Evolutionary conservation across 2,797 vertebrate species (phyloP).

Genomic region (Octomys mimax): DNA sequence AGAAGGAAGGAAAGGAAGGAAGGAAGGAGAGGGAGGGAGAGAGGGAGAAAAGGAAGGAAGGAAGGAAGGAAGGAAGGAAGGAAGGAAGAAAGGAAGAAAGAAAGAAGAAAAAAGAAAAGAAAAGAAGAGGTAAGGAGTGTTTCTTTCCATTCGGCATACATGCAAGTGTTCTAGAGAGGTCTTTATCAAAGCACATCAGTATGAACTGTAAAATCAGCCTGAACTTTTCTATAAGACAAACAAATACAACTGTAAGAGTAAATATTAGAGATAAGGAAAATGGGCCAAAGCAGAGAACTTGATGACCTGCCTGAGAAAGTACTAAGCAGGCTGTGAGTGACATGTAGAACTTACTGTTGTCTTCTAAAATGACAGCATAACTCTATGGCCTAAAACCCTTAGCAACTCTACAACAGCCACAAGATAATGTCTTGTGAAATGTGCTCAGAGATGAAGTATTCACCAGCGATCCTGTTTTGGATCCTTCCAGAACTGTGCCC

Average conservation of each 20-base stretch:
- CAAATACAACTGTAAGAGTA: neutral
- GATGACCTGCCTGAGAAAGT: neutral
- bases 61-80: neutral
- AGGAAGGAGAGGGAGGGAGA: neutral
- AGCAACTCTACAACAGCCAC: neutral
- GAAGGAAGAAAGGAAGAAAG: neutral
- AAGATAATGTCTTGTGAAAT: neutral
- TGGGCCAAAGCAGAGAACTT: neutral
- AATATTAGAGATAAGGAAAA: neutral
- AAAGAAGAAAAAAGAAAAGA: no score
- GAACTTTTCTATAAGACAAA: neutral
- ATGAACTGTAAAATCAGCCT: neutral
- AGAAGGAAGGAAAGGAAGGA: neutral
- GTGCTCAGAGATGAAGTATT: neutral
- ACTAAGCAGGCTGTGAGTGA: neutral
- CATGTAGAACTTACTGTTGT: neutral
- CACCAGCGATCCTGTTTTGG: neutral
- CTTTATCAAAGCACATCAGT: neutral
- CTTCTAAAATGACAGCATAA: neutral
- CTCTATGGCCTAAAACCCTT: neutral
- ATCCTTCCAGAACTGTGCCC: rapidly evolving
- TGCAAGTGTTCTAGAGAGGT: neutral
- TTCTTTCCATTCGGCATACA: neutral
- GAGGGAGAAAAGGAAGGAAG: neutral
- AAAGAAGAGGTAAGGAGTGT: neutral